phyloP scores from a whole-genome alignment of 2,113 vertebrate genomes.

The Tetrax tetrax region DNA sequence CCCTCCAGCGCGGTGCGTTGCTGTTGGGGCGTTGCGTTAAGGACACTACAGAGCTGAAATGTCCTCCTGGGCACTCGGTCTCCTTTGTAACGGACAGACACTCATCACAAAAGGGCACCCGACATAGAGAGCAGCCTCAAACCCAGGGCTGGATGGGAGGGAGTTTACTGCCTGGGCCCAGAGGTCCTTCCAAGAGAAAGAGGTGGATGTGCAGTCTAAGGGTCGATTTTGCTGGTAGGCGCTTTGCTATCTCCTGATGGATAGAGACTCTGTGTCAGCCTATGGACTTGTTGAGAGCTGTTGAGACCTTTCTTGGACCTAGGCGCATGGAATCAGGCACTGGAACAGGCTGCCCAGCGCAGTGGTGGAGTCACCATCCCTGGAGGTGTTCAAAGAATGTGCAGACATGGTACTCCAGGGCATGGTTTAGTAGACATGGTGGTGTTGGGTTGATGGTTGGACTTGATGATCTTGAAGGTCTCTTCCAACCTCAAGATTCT shows the following conservation, averaged over 20 bases:
- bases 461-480: too few relatives aligned
- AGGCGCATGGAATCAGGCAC: too few relatives aligned
- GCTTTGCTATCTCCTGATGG: background rate
- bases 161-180: background rate
- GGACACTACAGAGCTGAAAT: background rate
- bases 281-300: background rate
- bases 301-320: background rate
- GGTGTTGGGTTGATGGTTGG: too few relatives aligned
- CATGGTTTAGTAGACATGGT: too few relatives aligned
- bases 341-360: too few relatives aligned
- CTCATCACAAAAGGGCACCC: background rate
- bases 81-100: fast-evolving
- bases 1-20: fast-evolving
- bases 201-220: background rate
- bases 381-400: too few relatives aligned
- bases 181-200: background rate
- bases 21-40: background rate
- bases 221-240: fast-evolving
- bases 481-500: too few relatives aligned
- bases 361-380: too few relatives aligned
- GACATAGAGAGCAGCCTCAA: background rate
- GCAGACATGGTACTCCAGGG: too few relatives aligned
- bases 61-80: background rate
- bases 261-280: background rate
- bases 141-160: background rate